Evolutionary conservation across 2,888 invertebrate species (phyloP), one percentile per base, ranked within the genome.

Genomic region (Trachelus stipa): DNA sequence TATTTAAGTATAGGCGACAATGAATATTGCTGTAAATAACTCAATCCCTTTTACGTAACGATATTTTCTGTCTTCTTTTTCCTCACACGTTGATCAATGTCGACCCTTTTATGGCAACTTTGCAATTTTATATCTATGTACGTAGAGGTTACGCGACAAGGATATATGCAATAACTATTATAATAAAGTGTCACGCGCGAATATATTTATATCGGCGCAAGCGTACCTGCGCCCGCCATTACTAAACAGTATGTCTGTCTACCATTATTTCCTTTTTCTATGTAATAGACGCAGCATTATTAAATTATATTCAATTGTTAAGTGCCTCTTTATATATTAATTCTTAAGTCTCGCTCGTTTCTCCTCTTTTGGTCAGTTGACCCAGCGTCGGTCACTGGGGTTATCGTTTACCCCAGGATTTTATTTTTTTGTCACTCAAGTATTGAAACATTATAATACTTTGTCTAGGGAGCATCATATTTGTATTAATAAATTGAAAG

Each of bases 291-390:
- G 76, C 79, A 77, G 77, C 73, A 69, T 82, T 81, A 82, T 85
- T 86, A 83, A 85, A 87, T 81, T 87, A 81, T 84, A 84, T 85
- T 83, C 80, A 78, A 84, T 83, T 85, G 82, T 84, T 83, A 83
- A 77, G 73, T 34, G 35, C 31, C 56, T 56, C 23, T 6, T 56
- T 56, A 9, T 6, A 9, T 23, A 56, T 56, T 23, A 56, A 23
- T 23, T 1, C 2, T 23, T 23, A 56, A 15, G 56, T 23, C 23
- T 23, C 6, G 23, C 56, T 56, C 23, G 56, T 15, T 56, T 56
- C 0, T 56, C 23, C 2, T 23, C 9, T 23, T 35, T 34, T 37
- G 75, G 34, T 40, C 56, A 35, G 68, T 35, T 3, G 12, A n/a
- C 15, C 34, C 69, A 37, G 4, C 4, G 37, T 35, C 12, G 12